Conservation (phyloP, 2,888 invertebrate species). For the Parthenolecanium corni region DNA sequence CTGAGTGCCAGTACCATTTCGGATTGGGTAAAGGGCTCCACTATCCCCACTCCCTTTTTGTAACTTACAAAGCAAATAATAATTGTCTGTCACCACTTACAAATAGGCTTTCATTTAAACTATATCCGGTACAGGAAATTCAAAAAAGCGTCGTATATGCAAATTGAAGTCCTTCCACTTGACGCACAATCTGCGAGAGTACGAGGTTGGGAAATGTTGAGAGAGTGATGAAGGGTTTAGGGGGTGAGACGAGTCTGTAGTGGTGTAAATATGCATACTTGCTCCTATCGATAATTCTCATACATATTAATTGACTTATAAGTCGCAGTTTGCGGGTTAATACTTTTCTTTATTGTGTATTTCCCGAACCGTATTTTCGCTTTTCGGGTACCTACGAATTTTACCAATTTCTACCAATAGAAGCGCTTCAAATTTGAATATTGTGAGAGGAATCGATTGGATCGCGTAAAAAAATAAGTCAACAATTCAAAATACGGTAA, state of each 20-base stretch:
- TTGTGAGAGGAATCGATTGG: background rate
- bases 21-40: too few relatives aligned
- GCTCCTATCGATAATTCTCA: constrained; percentile 20
- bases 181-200: background rate
- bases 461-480: background rate
- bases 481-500: background rate
- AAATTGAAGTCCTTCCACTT: constrained; percentile 1
- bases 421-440: background rate
- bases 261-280: constrained; percentile 6
- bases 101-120: constrained; percentile 13
- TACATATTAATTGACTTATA: constrained; percentile 26
- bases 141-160: background rate
- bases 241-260: background rate
- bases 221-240: too few relatives aligned
- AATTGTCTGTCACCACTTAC: constrained; percentile 17
- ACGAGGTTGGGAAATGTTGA: background rate
- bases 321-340: background rate
- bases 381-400: background rate
- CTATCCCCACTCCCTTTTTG: too few relatives aligned
- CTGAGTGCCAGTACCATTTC: too few relatives aligned
- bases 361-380: background rate
- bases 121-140: constrained; percentile 10
- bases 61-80: constrained; percentile 24
- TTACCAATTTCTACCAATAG: background rate
- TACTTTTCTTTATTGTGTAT: background rate